Evolutionary conservation across 2,113 vertebrate genomes (phyloP).

Genomic region (Sapajus apella): DNA sequence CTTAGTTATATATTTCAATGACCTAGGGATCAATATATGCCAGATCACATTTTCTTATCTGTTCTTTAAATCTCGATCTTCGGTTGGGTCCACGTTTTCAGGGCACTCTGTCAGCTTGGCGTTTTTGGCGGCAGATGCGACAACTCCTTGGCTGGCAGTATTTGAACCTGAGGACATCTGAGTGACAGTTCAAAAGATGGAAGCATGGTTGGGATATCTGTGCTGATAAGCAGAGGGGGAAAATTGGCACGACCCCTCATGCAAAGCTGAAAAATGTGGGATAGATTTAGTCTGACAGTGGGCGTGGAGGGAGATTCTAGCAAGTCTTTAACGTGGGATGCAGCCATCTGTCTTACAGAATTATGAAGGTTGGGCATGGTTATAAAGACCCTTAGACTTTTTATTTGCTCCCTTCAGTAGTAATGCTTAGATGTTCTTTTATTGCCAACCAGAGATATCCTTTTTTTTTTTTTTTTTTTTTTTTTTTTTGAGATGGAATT

Average conservation of each 20-base stretch:
- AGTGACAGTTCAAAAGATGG: background rate
- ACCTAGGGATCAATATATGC: conserved; percentile 36
- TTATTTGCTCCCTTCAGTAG: background rate
- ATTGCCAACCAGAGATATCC: background rate
- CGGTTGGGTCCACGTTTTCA: background rate
- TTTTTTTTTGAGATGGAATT: too few relatives aligned
- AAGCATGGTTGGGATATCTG: background rate
- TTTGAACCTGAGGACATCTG: background rate
- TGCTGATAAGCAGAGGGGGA: background rate
- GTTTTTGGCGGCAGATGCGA: background rate
- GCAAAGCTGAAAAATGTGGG: background rate
- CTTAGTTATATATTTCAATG: background rate
- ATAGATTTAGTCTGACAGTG: background rate
- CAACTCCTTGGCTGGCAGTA: background rate
- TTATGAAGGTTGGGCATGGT: background rate
- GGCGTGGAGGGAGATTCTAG: background rate
- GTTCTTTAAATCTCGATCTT: background rate
- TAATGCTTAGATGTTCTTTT: background rate
- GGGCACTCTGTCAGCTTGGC: accelerated
- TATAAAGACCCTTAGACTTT: background rate
- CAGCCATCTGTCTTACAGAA: conserved; percentile 14
- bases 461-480: too few relatives aligned
- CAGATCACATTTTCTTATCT: conserved; percentile 3
- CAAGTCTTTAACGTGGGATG: background rate
- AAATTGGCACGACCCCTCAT: background rate